Evolutionary conservation across 2,888 invertebrate species (phyloP), one percentile per base, ranked within the genome.

Genomic region (Choristoneura rosaceana): DNA sequence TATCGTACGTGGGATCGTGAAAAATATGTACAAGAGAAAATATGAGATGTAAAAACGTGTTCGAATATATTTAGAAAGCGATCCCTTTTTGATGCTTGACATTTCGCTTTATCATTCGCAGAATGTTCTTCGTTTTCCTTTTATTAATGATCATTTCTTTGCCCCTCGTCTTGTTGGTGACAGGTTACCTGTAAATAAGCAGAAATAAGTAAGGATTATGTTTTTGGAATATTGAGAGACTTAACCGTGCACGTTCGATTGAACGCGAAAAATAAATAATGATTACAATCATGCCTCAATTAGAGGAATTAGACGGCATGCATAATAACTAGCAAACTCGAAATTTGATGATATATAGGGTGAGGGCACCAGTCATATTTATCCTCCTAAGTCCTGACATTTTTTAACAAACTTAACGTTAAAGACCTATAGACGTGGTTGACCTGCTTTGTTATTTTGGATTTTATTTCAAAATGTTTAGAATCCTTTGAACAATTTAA

Each of bases 51-150:
- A 3, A 34, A 58, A n/a, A 34, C 34, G 34, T 59, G n/a, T 59
- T 34, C 34, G 8, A 34, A 59, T 59, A 59, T 59, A 34, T 38
- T 59, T 59, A 34, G 34, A 59, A 8, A 58, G 33, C 14, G 34
- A 59, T 59, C 34, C 59, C 59, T 34, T 59, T 58, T 15, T 55
- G 55, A 5, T 25, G 55, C 9, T 52, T 59, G 45, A 59, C 59
- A 47, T 67, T 67, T 34, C 34, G 47, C 33, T 45, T 33, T 60
- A 14, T 9, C 15, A 10, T 55, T 55, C 12, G 25, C 10, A 17
- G 55, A 25, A 55, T 55, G 55, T 55, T 55, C 55, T 10, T 7
- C 47, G 47, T 47, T 52, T 52, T 52, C 17, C 9, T 52, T 52
- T 52, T 17, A 17, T 17, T 52, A 52, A 52, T 55, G 55, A 55